Evolutionary conservation across 2,797 vertebrate genomes (phyloP).

Genomic region (Benthosema pterotum): DNA sequence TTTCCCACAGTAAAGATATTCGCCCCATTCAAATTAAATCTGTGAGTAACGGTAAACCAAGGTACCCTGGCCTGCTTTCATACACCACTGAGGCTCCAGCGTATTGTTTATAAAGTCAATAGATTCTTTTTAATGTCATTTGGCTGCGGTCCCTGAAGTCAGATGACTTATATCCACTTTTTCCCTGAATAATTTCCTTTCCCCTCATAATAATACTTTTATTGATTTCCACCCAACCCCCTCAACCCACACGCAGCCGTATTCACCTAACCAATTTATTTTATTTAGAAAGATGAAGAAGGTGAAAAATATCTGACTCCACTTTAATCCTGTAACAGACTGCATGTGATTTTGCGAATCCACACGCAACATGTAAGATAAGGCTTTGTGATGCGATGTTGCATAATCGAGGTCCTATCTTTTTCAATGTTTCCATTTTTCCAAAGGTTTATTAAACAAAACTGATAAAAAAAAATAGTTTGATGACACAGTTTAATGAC

Average conservation of each 20-base stretch:
- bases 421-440: slow-evolving; percentile 27
- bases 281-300: slow-evolving; percentile 37
- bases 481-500: slow-evolving; percentile 47
- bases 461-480: slow-evolving; percentile 39
- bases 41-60: slow-evolving; percentile 9
- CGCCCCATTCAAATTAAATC: slow-evolving; percentile 38
- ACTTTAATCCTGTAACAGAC: slow-evolving; percentile 29
- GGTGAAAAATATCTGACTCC: slow-evolving; percentile 14
- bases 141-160: slow-evolving; percentile 51
- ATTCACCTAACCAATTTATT: slow-evolving; percentile 48
- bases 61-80: slow-evolving; percentile 25
- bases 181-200: slow-evolving; percentile 59
- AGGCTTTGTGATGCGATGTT: slow-evolving; percentile 13
- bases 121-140: slow-evolving; percentile 60
- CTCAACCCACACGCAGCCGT: slow-evolving; percentile 20
- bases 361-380: neutral
- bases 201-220: slow-evolving; percentile 55
- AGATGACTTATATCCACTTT: slow-evolving; percentile 57
- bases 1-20: slow-evolving; percentile 38
- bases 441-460: slow-evolving; percentile 27
- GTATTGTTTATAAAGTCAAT: slow-evolving; percentile 45
- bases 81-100: slow-evolving; percentile 29
- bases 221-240: slow-evolving; percentile 62
- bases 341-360: slow-evolving; percentile 14
- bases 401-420: slow-evolving; percentile 9